Conservation (phyloP, 2,888 invertebrate species). For the Caenorhabditis virilis region DNA sequence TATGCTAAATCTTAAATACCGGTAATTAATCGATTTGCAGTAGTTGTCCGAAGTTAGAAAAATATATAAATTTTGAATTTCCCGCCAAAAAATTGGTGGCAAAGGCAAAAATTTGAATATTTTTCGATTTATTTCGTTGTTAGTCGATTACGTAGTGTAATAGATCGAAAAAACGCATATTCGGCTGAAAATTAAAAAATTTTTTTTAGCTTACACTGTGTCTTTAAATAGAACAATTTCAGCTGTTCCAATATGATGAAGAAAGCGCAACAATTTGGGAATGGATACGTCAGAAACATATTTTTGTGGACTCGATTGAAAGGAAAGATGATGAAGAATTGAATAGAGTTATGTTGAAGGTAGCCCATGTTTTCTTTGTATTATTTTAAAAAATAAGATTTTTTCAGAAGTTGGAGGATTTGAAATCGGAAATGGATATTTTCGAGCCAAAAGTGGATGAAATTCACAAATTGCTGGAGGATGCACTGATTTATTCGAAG, state of each 20-base stretch:
- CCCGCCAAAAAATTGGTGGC: too few species aligned
- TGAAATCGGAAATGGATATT: constrained; percentile 19
- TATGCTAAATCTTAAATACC: too few species aligned
- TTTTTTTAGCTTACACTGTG: too few species aligned
- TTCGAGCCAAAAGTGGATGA: constrained; percentile 18
- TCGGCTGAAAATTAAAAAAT: too few species aligned
- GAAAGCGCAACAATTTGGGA: constrained; percentile 15
- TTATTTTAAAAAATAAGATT: background rate
- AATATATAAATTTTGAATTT: too few species aligned
- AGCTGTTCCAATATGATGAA: constrained; percentile 20
- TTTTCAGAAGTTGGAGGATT: constrained; percentile 13
- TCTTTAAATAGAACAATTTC: too few species aligned
- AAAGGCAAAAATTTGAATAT: too few species aligned
- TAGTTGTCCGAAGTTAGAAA: too few species aligned
- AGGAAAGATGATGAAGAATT: constrained; percentile 18
- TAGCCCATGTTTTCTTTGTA: background rate
- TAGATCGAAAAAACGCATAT: too few species aligned
- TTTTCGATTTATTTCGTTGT: too few species aligned
- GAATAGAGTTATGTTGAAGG: constrained; percentile 14
- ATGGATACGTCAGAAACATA: constrained; percentile 24
- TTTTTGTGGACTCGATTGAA: constrained; percentile 18
- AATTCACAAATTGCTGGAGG: constrained; percentile 17
- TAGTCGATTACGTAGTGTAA: too few species aligned
- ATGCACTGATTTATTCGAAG: constrained; percentile 15
- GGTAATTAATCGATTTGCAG: too few species aligned